phyloP scores from a whole-genome alignment of 2,797 vertebrate species.

The Sebastes taczanowskii region DNA sequence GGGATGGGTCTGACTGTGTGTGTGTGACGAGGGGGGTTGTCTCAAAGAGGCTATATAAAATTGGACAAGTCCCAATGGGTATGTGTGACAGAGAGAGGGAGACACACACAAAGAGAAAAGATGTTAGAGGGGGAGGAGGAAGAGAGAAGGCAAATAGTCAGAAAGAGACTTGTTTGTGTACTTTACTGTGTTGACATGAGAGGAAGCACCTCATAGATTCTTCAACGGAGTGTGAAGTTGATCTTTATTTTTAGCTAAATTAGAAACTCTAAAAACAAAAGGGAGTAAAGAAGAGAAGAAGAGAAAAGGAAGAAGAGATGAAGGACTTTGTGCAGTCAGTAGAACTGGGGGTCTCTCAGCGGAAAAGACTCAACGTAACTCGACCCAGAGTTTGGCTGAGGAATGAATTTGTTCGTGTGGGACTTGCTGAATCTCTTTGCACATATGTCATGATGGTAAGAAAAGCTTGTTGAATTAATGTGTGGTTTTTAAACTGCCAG shows the following conservation, averaged over 20 bases:
- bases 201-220: slow-evolving; percentile 8
- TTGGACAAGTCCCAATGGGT: slow-evolving; percentile 16
- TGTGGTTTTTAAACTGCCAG: background rate
- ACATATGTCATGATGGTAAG: slow-evolving; percentile 92
- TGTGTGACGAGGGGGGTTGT: slow-evolving; percentile 20
- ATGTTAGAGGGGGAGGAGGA: background rate
- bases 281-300: background rate
- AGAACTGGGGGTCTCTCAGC: slow-evolving; percentile 48
- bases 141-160: background rate
- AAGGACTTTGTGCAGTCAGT: slow-evolving; percentile 56
- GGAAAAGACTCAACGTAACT: slow-evolving; percentile 16
- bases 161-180: slow-evolving; percentile 10
- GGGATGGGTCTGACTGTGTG: slow-evolving; percentile 18
- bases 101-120: background rate
- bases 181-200: background rate
- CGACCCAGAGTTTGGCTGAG: slow-evolving; percentile 56
- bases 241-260: background rate
- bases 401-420: slow-evolving; percentile 72
- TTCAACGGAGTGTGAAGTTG: background rate
- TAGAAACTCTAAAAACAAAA: background rate
- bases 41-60: slow-evolving; percentile 37
- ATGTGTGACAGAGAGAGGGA: slow-evolving; percentile 19
- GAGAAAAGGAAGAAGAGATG: slow-evolving; percentile 28
- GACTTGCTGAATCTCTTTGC: slow-evolving; percentile 85
- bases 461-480: background rate